Base-by-base conservation (phyloP, 2,888 invertebrate species). In the Drosophila suboccidentalis region DNA sequence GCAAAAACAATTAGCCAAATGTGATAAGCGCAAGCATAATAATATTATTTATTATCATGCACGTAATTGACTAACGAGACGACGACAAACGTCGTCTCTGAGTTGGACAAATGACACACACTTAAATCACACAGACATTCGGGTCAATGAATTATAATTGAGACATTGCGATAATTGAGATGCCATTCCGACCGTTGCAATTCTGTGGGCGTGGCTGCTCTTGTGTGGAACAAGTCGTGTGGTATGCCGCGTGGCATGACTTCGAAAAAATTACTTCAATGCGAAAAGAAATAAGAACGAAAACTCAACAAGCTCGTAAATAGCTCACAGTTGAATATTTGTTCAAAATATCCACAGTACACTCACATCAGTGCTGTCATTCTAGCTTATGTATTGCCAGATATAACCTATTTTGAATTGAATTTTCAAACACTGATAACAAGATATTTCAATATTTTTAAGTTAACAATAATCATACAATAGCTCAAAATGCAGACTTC, bases 1-100 rank as follows among this genome's bases (percentile, higher is more conserved):
- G 71, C 78, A 72, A 71, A 75, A 74, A 77, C 80, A 91, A 90
- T 90, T 91, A 87, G 78, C 70, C 65, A 58, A 74, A 80, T 80
- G 81, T 72, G 81, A 87, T 87, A 86, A 86, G 81, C 78, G 79
- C 60, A 36, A 36, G 44, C 75, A 64, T 75, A 60, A 66, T 67
- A 63, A 50, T 65, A 71, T 70, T 71, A 75, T 78, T 87, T 79
- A 85, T 82, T 65, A 63, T 26, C 46, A 74, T 70, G 26, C 57
- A 57, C 57, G 57, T 57, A 71, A 79, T 82, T 82, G 60, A 79
- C 55, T 75, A 57, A 57, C 65, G 66, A 62, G 66, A 57, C 49
- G 66, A 57, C 49, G 34, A 19, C 32, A 29, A 11, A 22, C 17
- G 47, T 32, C 32, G 22, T 6, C 11, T 17, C 49, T 17, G 49